Conservation (phyloP, 1,140 invertebrate genomes). For the Drosophila ercepeae region DNA sequence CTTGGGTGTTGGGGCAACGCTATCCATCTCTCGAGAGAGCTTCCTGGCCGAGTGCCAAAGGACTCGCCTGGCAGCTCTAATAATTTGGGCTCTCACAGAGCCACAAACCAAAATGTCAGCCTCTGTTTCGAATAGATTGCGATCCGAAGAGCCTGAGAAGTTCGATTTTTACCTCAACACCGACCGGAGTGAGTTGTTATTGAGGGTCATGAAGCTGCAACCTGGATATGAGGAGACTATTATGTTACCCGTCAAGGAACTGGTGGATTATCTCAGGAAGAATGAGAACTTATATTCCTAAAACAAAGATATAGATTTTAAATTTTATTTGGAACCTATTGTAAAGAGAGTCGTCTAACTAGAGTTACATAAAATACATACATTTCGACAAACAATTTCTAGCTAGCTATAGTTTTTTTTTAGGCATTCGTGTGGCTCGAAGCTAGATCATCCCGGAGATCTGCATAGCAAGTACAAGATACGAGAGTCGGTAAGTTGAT, state of each 20-base stretch:
- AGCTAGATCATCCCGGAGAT: constrained; percentile 20
- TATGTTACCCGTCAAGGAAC: constrained; percentile 55
- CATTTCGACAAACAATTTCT: constrained; percentile 34
- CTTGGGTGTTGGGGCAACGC: constrained; percentile 5
- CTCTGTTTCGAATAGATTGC: constrained; percentile 44
- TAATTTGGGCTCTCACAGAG: constrained; percentile 58
- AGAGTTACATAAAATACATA: constrained; percentile 36
- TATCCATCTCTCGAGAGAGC: constrained; percentile 25
- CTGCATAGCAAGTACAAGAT: constrained; percentile 32
- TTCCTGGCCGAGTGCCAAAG: constrained; percentile 51
- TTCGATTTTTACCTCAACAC: constrained; percentile 73
- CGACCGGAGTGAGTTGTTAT: constrained; percentile 62
- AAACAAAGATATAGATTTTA: constrained; percentile 9
- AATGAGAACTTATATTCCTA: constrained; percentile 20
- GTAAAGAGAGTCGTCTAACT: constrained; percentile 43
- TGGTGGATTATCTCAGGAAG: constrained; percentile 59
- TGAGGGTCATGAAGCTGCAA: constrained; percentile 63
- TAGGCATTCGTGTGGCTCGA: constrained; percentile 37
- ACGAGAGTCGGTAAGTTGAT: constrained; percentile 13
- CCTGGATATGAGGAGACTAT: constrained; percentile 59
- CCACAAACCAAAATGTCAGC: constrained; percentile 61
- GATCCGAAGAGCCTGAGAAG: constrained; percentile 54
- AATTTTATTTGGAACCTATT: constrained; percentile 33
- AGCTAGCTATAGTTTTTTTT: constrained; percentile 47
- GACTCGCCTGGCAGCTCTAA: constrained; percentile 40